Evolutionary conservation across 2,888 invertebrate genomes (phyloP).

Genomic region (Pandemis heparana): DNA sequence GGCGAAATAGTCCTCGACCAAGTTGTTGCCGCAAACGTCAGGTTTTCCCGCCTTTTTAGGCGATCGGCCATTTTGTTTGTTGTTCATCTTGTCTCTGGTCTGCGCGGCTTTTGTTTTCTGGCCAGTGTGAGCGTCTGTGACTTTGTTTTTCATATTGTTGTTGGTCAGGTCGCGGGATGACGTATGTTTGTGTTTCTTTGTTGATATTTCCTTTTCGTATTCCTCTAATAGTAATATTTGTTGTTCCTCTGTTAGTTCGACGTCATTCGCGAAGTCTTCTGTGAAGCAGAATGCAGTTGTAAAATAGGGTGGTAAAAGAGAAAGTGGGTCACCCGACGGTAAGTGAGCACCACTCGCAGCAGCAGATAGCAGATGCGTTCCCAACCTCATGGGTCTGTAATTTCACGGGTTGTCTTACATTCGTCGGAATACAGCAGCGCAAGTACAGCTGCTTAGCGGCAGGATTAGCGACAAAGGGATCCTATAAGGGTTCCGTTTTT

Average conservation of each 20-base stretch:
- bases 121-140: constrained; percentile 55
- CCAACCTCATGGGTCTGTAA: no score
- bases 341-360: no score
- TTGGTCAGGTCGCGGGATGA: constrained; percentile 66
- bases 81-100: constrained; percentile 63
- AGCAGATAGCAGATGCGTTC: no score
- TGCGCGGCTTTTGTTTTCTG: constrained; percentile 56
- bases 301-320: constrained; percentile 8
- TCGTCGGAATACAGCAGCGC: no score
- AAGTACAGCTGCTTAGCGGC: no score
- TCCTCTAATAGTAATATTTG: constrained; percentile 88
- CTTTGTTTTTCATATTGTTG: constrained; percentile 66
- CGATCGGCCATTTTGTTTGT: constrained; percentile 61
- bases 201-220: constrained; percentile 88
- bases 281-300: constrained; percentile 52
- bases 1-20: constrained; percentile 84
- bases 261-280: constrained; percentile 88
- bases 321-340: no score
- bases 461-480: no score
- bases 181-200: constrained; percentile 72
- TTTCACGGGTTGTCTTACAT: no score
- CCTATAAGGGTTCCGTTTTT: no score
- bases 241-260: constrained; percentile 90
- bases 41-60: constrained; percentile 70
- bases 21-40: constrained; percentile 79